phyloP scores from a whole-genome alignment of 2,797 vertebrate species.

The Hylomyscus alleni region DNA sequence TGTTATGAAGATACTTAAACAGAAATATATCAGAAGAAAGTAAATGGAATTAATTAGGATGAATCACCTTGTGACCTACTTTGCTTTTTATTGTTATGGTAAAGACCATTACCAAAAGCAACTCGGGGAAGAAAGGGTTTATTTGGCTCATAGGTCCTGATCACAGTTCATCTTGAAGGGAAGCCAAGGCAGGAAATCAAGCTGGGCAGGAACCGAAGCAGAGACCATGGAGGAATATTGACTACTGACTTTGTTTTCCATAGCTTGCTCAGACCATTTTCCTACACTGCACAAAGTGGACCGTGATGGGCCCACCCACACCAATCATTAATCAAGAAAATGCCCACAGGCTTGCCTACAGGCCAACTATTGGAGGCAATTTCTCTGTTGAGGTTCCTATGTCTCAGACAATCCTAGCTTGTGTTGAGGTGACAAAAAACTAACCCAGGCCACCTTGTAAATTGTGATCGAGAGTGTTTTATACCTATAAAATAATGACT shows the following conservation, averaged over 20 bases:
- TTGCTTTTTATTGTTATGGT: not conserved
- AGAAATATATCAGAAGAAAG: slow-evolving; percentile 21
- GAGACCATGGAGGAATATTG: not conserved
- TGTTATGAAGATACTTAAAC: not conserved
- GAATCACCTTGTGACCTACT: slow-evolving; percentile 1
- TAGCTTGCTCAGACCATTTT: not conserved
- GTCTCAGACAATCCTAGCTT: not conserved
- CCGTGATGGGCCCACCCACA: not conserved
- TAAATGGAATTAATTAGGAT: slow-evolving; percentile 37
- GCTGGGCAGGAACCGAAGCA: not conserved
- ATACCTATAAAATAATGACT: slow-evolving; percentile 60
- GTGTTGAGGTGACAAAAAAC: not conserved
- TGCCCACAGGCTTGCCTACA: not conserved
- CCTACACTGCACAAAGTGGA: not conserved
- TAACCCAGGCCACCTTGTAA: slow-evolving; percentile 12
- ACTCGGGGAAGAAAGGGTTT: not conserved
- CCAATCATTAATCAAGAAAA: not conserved
- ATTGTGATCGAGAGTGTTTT: not conserved
- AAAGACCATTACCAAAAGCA: not conserved
- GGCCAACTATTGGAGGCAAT: not conserved
- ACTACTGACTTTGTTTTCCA: not conserved
- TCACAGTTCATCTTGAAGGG: not conserved
- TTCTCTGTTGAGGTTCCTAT: not conserved
- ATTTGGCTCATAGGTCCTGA: not conserved
- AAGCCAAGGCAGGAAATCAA: not conserved